These are phyloP conservation scores for Polypterus senegalus DNA, from an alignment of 2,113 vertebrate species.

Conservation along the genomic window DNA sequence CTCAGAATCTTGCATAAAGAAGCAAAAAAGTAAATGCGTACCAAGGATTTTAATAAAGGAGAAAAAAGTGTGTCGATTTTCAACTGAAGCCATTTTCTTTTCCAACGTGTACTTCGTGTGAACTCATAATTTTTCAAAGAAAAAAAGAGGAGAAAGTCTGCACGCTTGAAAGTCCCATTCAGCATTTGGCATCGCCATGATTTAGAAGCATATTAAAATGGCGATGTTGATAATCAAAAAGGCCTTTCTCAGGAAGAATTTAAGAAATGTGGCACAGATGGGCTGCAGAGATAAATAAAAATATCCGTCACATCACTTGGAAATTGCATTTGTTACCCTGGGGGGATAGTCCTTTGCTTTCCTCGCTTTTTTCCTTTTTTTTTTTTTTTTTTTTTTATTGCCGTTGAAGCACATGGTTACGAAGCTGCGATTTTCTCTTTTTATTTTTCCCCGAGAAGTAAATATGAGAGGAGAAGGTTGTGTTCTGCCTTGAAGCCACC, in stretches of 20 bases:
- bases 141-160: slow-evolving; percentile 10
- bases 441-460: background rate
- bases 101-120: slow-evolving; percentile 76
- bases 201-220: slow-evolving; percentile 87
- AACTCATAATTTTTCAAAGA: slow-evolving; percentile 59
- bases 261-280: slow-evolving; percentile 86
- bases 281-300: slow-evolving; percentile 81
- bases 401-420: background rate
- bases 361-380: background rate
- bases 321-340: slow-evolving; percentile 71
- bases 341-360: slow-evolving; percentile 44
- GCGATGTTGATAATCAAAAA: slow-evolving; percentile 82
- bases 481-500: background rate
- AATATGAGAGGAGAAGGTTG: background rate
- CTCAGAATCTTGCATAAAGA: too few species aligned
- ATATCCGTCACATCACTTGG: slow-evolving; percentile 77
- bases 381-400: background rate
- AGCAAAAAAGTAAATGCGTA: background rate
- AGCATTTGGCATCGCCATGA: slow-evolving; percentile 60
- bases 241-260: slow-evolving; percentile 82
- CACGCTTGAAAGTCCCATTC: slow-evolving; percentile 42
- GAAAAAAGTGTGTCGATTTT: slow-evolving; percentile 39
- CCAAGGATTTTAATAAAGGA: slow-evolving; percentile 25
- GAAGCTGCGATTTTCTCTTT: background rate
- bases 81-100: slow-evolving; percentile 25